Evolutionary conservation across 1,140 invertebrate genomes (phyloP), one percentile per base, ranked within the genome.

Genomic region (Acromyrmex echinatior): DNA sequence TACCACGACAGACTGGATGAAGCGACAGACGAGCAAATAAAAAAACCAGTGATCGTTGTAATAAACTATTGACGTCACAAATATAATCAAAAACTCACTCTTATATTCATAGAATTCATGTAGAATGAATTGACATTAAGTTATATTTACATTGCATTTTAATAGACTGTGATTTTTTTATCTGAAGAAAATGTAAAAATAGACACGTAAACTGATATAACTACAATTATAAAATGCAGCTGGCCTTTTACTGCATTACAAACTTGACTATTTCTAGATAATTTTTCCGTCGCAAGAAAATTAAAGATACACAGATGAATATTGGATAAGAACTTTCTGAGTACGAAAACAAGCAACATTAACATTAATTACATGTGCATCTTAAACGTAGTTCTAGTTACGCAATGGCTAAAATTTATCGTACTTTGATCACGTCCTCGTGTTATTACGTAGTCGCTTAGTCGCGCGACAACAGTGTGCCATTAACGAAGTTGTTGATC

Each of bases 401-500:
- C 21, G 79, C 18, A 82, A 74, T 63, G 16, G 5, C 12, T 16
- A 79, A 82, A 82, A 74, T 87, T 87, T 87, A 82, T 74, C 68
- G 51, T 25, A 45, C 56, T 5, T 51, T 21, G 28, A 18, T 39
- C 28, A 39, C 58, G 45, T 62, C 35, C 25, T 49, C 35, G n/a
- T 31, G n/a, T 25, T 63, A 53, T 60, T 60, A 63, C 53, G 45
- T 35, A 86, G 73, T 21, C 31, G 62, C 73, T 78, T 80, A 86
- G 45, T 76, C 76, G 65, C 31, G 31, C 25, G 62, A 80, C 53
- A 49, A 86, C 21, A 78, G 39, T 60, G 35, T 10, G 10, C 56
- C 85, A 86, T 86, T 86, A 80, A 80, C 74, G 25, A 78, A 86
- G 62, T 79, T 51, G 65, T 86, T 78, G 58, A 31, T 76, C 25